Base-by-base conservation (phyloP, 2,888 invertebrate genomes). In the Euzophera pinguis region DNA sequence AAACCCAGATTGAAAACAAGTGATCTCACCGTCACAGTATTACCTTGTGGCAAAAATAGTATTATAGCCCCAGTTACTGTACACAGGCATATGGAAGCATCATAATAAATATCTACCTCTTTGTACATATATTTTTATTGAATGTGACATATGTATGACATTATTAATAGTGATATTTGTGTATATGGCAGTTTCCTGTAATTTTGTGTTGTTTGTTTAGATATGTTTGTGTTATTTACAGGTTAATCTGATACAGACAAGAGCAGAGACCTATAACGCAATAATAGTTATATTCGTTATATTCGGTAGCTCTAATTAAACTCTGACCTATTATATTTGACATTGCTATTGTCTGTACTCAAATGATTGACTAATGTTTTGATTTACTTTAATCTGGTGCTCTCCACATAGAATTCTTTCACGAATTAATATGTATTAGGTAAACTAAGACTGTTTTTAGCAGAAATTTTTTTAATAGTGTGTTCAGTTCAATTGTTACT, bases 11-110 rank as follows among this genome's bases (percentile, higher is more conserved):
- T 83, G 73, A 84, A 84, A 75, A 60, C 73, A n/a, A 65, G 81
- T 35, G 85, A 90, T 53, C 73, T 90, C 47, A 84, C 85, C 56
- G 80, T 90, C 37, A 91, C 91, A 7, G 84, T 89, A 3, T 82
- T 91, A 56, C 91, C 92, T 9, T 87, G 92, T 54, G 92, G 91
- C 12, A 90, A 89, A 62, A 90, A 90, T 63, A 88, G 85, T 77
- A 93, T 97, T 58, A 90, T 97, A 66, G 97, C 96, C 45, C 95
- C 96, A n/a, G 97, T 97, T 27, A 97, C 96, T 50, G 97, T 97
- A 53, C 97, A 97, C 78, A 92, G 95, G 67, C 93, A 95, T 75
- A 96, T 97, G 95, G 97, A 97, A 77, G 94, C 96, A 29, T 93
- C 93, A 58, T 93, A 92, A 74, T 68, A 63, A 57, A 60, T 64